Evolutionary conservation across 2,113 vertebrate species (phyloP), one percentile per base, ranked within the genome.

Genomic region (Callionymus lyra): DNA sequence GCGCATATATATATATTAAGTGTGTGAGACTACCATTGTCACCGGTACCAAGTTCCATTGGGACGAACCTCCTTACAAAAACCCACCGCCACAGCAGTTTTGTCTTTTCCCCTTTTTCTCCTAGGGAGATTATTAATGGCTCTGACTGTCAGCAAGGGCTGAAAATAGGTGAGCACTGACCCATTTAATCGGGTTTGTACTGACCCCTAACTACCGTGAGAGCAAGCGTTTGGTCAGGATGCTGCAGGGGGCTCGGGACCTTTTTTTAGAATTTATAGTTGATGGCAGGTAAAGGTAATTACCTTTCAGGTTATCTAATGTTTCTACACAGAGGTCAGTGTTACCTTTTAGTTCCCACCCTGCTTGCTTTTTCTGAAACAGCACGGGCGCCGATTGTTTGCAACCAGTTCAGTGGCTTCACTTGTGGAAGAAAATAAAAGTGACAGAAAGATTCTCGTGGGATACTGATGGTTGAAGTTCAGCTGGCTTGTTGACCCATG

Each of bases 401-500:
- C 71, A 77, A 79, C 70, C 46, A 54, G 67, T 75, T 75, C 73
- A 72, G 58, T 31, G 19, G 38, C 14, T 51, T 56, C 18, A 6
- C 57, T 68, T n/a, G 64, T 70, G 60, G 50, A 47, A 69, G 56
- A 42, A 58, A 4, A 40, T n/a, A 61, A 45, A 65, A 56, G 42
- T 70, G 72, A 64, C 65, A 65, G 52, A 56, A 31, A 62, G 50
- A 64, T 65, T 75, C 43, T 79, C 54, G 10, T 76, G 74, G 78
- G 72, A 78, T 72, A 75, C 68, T 72, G 76, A 83, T 80, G 76
- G 78, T 80, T 74, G n/a, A 83, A 83, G 78, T 83, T 81, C 78
- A 81, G 70, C 53, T 41, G 56, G 53, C 63, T 79, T 41, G 11
- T 61, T 83, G 81, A 83, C 74, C 81, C 74, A 68, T 36, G 50